Conservation (phyloP, 2,888 invertebrate species). For the Frankliniella intonsa region DNA sequence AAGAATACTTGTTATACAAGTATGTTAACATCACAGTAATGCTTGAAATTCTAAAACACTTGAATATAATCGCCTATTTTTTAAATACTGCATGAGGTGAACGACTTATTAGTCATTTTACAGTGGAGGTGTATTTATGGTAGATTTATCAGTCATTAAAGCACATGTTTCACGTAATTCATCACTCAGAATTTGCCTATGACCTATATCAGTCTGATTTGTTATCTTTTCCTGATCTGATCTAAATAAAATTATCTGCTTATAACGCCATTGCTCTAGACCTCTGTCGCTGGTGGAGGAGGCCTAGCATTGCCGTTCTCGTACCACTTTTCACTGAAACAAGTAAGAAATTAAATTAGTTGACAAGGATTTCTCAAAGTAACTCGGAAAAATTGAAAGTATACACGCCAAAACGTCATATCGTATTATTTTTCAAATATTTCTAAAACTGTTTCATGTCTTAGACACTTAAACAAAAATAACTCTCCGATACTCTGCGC, state of each 20-base stretch:
- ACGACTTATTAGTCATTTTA: not conserved
- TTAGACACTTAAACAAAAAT: no score
- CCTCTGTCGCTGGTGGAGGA: not conserved
- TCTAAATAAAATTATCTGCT: not conserved
- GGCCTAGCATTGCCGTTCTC: constrained; percentile 50
- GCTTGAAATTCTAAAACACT: not conserved
- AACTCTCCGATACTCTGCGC: no score
- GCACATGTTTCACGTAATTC: no score
- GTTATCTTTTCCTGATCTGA: no score
- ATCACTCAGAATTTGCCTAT: no score
- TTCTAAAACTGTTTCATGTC: no score
- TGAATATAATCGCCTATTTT: no score
- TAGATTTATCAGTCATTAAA: not conserved
- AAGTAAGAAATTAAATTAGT: constrained; percentile 37
- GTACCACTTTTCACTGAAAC: constrained; percentile 65
- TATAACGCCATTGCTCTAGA: not conserved
- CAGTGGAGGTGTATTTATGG: not conserved
- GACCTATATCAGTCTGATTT: no score
- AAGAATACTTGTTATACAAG: not conserved
- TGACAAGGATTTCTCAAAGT: not conserved
- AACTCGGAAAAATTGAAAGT: not conserved
- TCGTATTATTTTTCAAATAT: no score
- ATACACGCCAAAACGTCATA: no score
- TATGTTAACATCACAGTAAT: constrained; percentile 20
- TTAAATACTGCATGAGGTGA: no score